Conservation (phyloP, 2,797 vertebrate genomes). For the Parotocinclus haroldoi region DNA sequence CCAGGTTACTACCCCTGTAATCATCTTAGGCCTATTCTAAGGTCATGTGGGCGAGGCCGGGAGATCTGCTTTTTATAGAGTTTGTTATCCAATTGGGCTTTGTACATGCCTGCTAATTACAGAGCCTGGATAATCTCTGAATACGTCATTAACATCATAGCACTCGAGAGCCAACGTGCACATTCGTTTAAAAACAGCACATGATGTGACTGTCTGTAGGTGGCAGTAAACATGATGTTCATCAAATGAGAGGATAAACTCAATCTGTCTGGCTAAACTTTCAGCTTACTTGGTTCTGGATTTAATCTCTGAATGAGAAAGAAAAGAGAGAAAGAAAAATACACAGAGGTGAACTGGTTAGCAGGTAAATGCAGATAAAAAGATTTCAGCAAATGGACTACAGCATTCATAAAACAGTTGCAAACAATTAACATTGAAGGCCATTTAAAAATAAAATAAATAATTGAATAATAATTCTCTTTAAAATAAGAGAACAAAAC, state of each 20-base stretch:
- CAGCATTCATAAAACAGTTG: too few species aligned
- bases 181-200: neutral
- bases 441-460: too few species aligned
- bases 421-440: too few species aligned
- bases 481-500: too few species aligned
- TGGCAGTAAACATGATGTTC: too few species aligned
- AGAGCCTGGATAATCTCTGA: constrained; percentile 35
- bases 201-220: neutral
- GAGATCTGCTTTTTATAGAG: constrained; percentile 66
- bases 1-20: constrained; percentile 46
- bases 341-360: too few species aligned
- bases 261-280: neutral
- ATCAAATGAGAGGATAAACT: too few species aligned
- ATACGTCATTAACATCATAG: neutral
- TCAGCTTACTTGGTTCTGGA: neutral
- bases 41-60: constrained; percentile 32
- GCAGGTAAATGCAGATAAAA: too few species aligned
- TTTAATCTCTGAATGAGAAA: too few species aligned
- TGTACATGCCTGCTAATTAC: constrained; percentile 47
- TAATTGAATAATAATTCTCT: too few species aligned
- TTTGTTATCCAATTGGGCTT: constrained; percentile 68
- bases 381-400: too few species aligned
- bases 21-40: constrained; percentile 34
- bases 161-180: neutral
- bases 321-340: too few species aligned